Percentiles rank a stretch among this genome's conserved stretches.
Evolutionary conservation across 2,113 vertebrate genomes (phyloP).

Genomic region (Rattus rattus): DNA sequence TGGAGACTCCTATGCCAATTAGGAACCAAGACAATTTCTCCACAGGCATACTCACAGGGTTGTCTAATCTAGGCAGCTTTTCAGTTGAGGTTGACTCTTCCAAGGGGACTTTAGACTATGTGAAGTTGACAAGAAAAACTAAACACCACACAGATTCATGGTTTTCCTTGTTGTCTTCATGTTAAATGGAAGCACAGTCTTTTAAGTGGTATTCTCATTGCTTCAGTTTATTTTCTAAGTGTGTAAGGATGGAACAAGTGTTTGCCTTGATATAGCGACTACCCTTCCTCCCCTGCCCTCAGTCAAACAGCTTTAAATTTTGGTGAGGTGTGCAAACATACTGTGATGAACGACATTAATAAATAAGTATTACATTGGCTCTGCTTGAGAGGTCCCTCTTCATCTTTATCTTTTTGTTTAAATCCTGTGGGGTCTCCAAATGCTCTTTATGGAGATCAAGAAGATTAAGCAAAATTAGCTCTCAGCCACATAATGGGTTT

Average conservation of each 20-base stretch:
- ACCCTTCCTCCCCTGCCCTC: slow-evolving; percentile 51
- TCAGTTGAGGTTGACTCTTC: not conserved
- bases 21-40: not conserved
- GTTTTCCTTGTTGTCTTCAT: slow-evolving; percentile 49
- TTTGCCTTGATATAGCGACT: slow-evolving; percentile 34
- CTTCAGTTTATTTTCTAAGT: slow-evolving; percentile 63
- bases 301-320: slow-evolving; percentile 79
- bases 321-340: slow-evolving; percentile 70
- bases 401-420: slow-evolving; percentile 82
- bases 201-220: not conserved
- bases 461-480: slow-evolving; percentile 83
- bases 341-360: slow-evolving; percentile 81
- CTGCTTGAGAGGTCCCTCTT: slow-evolving; percentile 72
- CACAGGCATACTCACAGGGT: not conserved
- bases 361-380: slow-evolving; percentile 76
- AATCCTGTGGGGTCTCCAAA: slow-evolving; percentile 77
- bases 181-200: slow-evolving; percentile 47
- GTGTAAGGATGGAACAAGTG: not conserved
- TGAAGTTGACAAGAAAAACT: not conserved
- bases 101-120: not conserved
- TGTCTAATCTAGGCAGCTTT: not conserved
- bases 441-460: slow-evolving; percentile 82
- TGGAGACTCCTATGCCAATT: not conserved
- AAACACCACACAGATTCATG: not conserved
- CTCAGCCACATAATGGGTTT: slow-evolving; percentile 77